Base-by-base conservation (phyloP, 2,888 invertebrate species). In the Agonopterix subpropinquella region DNA sequence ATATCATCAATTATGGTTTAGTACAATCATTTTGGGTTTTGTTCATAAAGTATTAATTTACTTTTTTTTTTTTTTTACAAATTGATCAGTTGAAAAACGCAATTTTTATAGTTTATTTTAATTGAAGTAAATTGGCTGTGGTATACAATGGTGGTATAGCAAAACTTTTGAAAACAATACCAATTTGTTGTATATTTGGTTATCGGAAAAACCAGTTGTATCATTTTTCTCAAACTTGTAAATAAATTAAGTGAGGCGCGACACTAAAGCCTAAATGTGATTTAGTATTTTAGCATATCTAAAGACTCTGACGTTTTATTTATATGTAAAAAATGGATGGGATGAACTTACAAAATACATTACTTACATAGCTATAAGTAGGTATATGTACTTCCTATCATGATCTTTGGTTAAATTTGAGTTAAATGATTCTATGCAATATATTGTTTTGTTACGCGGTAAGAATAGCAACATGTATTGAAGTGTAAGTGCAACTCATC, bases 241-340 rank as follows among this genome's bases (percentile, higher is more conserved):
- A 59, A 64, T 64, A 61, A 39, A 41, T 41, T 51, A 49, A 18
- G 39, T 45, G 28, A 48, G 47, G 44, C 41, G 18, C 11, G 13
- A 36, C 8, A 41, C 39, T 44, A 66, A 67, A 66, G 65, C 68
- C 70, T 70, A 69, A 57, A 62, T 71, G 72, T 75, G 75, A 73
- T 76, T 65, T 72, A 74, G 67, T 70, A 67, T 63, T 65, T 62
- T 75, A 75, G 73, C 70, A 73, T 77, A 77, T 74, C 72, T 59
- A 64, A 65, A 53, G 63, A 69, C 60, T 63, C 55, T 55, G 58
- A 55, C 28, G 55, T 55, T 61, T 59, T 65, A 58, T 59, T 60
- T 51, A 50, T 54, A 42, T 41, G 15, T 47, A 47, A 28, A 9
- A 13, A 58, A 53, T 64, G 69, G 70, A 73, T 75, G 75, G 65